These are phyloP conservation scores for Cryptotermes secundus DNA, from an alignment of 1,140 invertebrate species.

Conservation along the genomic window DNA sequence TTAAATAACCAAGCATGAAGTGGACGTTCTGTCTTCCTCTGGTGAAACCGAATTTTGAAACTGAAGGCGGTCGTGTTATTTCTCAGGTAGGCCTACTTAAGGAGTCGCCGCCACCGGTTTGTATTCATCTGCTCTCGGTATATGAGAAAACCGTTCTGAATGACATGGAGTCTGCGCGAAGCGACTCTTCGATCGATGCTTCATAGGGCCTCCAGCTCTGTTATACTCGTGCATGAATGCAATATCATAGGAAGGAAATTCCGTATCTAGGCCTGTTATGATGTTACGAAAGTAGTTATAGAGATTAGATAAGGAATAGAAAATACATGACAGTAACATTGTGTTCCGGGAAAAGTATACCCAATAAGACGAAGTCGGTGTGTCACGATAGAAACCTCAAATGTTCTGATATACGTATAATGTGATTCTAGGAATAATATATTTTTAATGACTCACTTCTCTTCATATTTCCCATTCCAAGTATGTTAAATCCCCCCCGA, in stretches of 20 bases:
- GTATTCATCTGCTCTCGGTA: background rate
- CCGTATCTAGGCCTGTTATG: background rate
- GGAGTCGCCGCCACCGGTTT: conserved; percentile 1
- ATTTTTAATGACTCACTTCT: no score
- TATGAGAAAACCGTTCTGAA: background rate
- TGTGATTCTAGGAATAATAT: no score
- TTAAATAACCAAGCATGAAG: background rate
- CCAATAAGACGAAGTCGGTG: no score
- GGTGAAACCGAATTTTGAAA: background rate
- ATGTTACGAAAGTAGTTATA: background rate
- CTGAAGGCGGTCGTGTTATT: background rate
- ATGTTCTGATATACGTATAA: no score
- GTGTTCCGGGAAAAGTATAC: no score
- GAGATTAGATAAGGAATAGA: background rate
- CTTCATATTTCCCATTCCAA: no score
- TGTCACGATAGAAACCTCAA: no score
- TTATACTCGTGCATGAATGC: background rate
- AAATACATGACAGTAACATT: no score
- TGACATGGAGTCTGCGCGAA: background rate
- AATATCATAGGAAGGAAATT: background rate
- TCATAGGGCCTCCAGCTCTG: background rate
- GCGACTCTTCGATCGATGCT: background rate
- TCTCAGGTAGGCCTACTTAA: background rate
- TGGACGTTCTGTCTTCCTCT: background rate
- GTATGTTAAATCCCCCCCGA: no score